A percentile compares a stretch with the other conserved stretches of the same genome.
These are phyloP conservation scores for Campoplex nolae DNA, from an alignment of 2,888 invertebrate species.

Conservation along the genomic window DNA sequence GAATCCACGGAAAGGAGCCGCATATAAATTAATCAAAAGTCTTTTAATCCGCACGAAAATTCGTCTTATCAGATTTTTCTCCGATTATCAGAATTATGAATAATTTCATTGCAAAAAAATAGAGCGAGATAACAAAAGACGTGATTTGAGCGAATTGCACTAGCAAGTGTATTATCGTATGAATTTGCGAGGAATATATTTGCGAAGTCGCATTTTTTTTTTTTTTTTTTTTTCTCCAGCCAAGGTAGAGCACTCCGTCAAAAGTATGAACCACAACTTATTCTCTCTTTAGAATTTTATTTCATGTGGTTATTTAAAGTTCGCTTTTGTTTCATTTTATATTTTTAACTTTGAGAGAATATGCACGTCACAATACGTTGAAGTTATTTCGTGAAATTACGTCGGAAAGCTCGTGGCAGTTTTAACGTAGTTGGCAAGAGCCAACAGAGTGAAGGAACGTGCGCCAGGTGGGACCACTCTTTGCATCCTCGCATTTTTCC, in stretches of 20 bases:
- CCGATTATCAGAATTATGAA: not conserved
- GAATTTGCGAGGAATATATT: not conserved
- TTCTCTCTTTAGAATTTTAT: slow-evolving; percentile 18
- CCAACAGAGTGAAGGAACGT: slow-evolving; percentile 18
- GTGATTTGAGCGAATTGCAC: not conserved
- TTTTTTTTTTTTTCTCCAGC: no score
- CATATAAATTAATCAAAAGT: not conserved
- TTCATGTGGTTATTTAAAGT: slow-evolving; percentile 13
- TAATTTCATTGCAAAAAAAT: not conserved
- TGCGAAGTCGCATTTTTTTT: not conserved
- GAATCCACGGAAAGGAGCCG: not conserved
- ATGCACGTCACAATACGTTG: slow-evolving; percentile 35
- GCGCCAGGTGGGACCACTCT: slow-evolving; percentile 61
- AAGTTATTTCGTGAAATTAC: slow-evolving; percentile 58
- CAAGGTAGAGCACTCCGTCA: not conserved
- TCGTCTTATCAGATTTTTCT: not conserved
- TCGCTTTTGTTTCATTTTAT: slow-evolving; percentile 12
- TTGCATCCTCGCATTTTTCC: slow-evolving; percentile 67
- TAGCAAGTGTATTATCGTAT: not conserved
- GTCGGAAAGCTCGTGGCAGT: slow-evolving; percentile 54
- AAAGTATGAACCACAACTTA: not conserved
- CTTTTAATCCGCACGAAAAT: not conserved
- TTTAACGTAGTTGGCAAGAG: slow-evolving; percentile 31
- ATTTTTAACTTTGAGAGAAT: not conserved
- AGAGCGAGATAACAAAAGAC: not conserved